Percentiles rank a stretch among this genome's conserved stretches.
Evolutionary conservation across 2,113 vertebrate genomes (phyloP).

Genomic region (Manacus vitellinus): DNA sequence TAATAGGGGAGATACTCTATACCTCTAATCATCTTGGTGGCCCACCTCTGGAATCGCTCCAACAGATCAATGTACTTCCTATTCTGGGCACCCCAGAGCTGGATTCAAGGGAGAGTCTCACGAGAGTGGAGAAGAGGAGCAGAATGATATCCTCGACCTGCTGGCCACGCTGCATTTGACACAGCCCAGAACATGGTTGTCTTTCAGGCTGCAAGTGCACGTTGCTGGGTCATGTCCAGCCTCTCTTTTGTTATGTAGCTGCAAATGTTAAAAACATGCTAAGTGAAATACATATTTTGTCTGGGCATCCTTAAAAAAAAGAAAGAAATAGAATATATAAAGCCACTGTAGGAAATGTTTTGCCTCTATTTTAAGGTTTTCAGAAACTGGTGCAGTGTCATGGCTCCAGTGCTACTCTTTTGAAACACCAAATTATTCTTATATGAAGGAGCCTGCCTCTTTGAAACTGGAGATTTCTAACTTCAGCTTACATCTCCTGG

Average conservation of each 20-base stretch:
- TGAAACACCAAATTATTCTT: not conserved
- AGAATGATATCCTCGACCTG: not conserved
- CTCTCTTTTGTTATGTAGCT: not conserved
- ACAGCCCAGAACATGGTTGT: not conserved
- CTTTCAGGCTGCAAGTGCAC: not conserved
- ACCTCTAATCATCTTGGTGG: not conserved
- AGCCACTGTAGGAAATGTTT: not conserved
- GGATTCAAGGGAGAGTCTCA: not conserved
- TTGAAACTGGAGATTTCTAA: not conserved
- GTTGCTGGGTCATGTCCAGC: not conserved
- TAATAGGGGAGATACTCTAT: not conserved
- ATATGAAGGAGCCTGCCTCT: not conserved
- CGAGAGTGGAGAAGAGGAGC: not conserved
- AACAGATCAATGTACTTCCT: not conserved
- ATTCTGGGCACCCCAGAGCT: not conserved
- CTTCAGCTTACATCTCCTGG: not conserved
- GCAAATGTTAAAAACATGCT: not conserved
- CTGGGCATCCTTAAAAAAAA: not conserved
- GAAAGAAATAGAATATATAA: not conserved
- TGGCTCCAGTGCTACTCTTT: not conserved
- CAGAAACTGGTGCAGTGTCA: not conserved
- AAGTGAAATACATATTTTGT: not conserved
- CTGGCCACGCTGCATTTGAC: fast-evolving
- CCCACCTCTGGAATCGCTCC: not conserved
- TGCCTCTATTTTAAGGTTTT: not conserved